Percentiles rank a stretch among this genome's conserved stretches.
Evolutionary conservation across 2,113 vertebrate species (phyloP).

Genomic region (Notothenia coriiceps): DNA sequence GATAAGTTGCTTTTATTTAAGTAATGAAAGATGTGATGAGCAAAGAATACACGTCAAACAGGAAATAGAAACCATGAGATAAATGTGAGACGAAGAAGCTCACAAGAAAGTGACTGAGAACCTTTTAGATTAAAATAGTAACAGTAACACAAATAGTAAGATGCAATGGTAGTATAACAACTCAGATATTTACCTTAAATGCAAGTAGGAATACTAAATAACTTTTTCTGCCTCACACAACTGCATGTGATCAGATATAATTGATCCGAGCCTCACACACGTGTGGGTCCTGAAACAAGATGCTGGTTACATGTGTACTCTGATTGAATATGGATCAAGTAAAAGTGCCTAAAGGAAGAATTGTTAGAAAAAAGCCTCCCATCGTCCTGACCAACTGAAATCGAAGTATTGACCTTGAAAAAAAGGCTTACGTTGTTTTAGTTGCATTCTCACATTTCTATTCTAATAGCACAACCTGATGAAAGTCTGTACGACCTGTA

Average conservation of each 20-base stretch:
- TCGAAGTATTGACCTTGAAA: too few species aligned
- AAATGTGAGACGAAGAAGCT: constrained; percentile 27
- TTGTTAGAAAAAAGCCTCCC: too few species aligned
- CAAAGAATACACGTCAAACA: not conserved
- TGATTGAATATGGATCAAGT: constrained; percentile 11
- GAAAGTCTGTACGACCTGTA: too few species aligned
- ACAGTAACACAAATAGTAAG: constrained; percentile 12
- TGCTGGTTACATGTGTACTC: constrained; percentile 1
- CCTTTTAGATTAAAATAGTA: constrained; percentile 50
- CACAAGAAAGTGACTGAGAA: constrained; percentile 7
- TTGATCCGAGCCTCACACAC: constrained; percentile 2
- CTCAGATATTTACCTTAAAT: too few species aligned
- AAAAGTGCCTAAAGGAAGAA: not conserved
- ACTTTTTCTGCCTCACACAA: constrained; percentile 6
- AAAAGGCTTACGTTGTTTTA: too few species aligned
- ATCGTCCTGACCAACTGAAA: too few species aligned
- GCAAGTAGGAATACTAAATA: too few species aligned
- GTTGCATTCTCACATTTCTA: too few species aligned
- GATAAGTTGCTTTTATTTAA: constrained; percentile 37
- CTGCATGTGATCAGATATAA: not conserved
- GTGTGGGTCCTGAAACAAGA: not conserved
- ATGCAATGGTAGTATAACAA: not conserved
- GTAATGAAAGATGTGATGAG: not conserved
- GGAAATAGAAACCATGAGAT: not conserved
- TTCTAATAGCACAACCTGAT: too few species aligned